Conservation (phyloP, 2,797 vertebrate genomes). For the Coregonus suidteri region DNA sequence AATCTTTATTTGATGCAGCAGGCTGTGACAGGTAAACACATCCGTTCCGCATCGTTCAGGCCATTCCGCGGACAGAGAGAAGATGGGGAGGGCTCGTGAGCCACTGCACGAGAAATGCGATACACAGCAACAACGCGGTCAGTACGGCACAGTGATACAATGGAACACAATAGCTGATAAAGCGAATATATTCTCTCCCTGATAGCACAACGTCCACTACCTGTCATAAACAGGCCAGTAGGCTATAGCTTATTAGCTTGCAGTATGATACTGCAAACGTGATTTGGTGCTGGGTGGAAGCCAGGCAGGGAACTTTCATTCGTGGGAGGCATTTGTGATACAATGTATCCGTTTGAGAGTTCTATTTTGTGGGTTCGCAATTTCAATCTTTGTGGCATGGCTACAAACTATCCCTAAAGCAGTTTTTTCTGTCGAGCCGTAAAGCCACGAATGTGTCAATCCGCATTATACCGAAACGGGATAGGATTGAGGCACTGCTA, state of each 20-base stretch:
- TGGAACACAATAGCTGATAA: constrained; percentile 52
- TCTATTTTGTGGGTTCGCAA: neutral
- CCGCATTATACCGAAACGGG: constrained; percentile 72
- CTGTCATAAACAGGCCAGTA: neutral
- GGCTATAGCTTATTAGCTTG: neutral
- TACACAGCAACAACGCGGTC: constrained; percentile 19
- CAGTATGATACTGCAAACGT: neutral
- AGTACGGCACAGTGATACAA: constrained; percentile 33
- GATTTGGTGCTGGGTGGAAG: neutral
- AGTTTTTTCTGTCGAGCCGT: constrained; percentile 42
- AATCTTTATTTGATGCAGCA: neutral
- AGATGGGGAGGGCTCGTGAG: constrained; percentile 31
- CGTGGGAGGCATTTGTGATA: neutral
- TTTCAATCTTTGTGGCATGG: neutral
- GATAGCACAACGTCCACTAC: constrained; percentile 39
- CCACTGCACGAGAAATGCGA: constrained; percentile 33
- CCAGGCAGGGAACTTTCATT: neutral
- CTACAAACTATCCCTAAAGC: neutral
- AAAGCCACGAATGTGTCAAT: constrained; percentile 64
- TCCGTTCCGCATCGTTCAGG: neutral
- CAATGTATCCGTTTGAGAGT: neutral
- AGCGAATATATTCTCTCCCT: constrained; percentile 37
- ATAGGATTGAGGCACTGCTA: constrained; percentile 51
- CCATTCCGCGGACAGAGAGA: neutral
- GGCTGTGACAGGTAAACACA: constrained; percentile 3